phyloP scores from a whole-genome alignment of 1,140 invertebrate species.

The Pogonus chalceus region DNA sequence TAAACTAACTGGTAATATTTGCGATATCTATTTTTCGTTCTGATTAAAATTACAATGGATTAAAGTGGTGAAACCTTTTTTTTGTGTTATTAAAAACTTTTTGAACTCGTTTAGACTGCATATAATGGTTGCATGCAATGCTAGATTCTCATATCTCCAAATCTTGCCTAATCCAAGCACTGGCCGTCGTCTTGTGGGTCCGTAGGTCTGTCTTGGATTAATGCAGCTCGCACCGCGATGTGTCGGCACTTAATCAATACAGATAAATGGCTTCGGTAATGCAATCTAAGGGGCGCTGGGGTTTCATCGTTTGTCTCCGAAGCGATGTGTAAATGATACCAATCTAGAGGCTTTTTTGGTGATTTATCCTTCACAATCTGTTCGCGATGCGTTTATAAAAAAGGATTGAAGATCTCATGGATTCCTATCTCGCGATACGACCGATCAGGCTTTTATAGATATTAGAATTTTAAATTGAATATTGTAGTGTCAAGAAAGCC shows the following conservation, averaged over 20 bases:
- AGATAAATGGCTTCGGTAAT: slow-evolving; percentile 4
- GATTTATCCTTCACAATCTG: neutral
- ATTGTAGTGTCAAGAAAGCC: no score
- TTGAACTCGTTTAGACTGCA: no score
- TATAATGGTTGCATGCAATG: no score
- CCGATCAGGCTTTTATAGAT: neutral
- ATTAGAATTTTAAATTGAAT: neutral
- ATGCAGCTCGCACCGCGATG: neutral
- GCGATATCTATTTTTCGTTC: no score
- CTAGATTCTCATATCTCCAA: no score
- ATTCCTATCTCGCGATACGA: neutral
- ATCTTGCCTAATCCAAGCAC: no score
- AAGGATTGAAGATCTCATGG: neutral
- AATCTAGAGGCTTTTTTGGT: neutral
- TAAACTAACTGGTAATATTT: no score
- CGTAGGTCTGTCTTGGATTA: neutral
- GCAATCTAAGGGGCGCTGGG: neutral
- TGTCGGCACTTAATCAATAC: slow-evolving; percentile 6
- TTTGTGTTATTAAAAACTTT: no score
- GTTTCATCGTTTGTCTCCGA: slow-evolving; percentile 3
- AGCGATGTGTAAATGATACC: slow-evolving; percentile 5
- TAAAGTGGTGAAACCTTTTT: no score
- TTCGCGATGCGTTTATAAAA: neutral
- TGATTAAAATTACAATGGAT: no score
- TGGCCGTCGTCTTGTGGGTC: no score